Conservation (phyloP, 2,113 vertebrate genomes). For the Ailurus styani region DNA sequence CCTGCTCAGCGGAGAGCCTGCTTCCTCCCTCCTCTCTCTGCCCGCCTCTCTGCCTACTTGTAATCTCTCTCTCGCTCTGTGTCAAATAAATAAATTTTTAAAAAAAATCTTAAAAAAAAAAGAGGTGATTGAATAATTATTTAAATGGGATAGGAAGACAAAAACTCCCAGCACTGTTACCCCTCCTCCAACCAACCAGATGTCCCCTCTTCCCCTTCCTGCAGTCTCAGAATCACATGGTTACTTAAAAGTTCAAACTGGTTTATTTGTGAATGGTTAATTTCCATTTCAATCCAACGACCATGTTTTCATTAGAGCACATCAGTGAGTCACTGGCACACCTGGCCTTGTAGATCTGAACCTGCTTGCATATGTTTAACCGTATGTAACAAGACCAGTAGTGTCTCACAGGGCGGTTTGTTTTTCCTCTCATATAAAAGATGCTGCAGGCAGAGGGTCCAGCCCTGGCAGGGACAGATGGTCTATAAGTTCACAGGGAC, state of each 20-base stretch:
- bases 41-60: too few species aligned
- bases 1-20: too few species aligned
- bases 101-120: too few species aligned
- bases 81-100: too few species aligned
- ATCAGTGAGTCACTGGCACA: background rate
- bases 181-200: too few species aligned
- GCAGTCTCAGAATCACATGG: background rate
- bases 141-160: too few species aligned
- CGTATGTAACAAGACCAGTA: background rate
- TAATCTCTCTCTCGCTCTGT: too few species aligned
- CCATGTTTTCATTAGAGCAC: background rate
- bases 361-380: background rate
- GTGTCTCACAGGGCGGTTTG: background rate
- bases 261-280: background rate
- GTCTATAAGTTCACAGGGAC: background rate
- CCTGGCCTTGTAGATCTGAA: background rate
- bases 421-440: background rate
- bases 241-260: background rate
- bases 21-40: too few species aligned
- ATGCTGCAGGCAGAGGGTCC: background rate
- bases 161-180: too few species aligned
- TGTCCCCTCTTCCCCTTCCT: background rate
- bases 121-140: background rate
- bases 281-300: background rate
- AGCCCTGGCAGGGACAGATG: accelerated